Conservation (phyloP, 2,797 vertebrate genomes). For the Amblyopsis hoosieri region DNA sequence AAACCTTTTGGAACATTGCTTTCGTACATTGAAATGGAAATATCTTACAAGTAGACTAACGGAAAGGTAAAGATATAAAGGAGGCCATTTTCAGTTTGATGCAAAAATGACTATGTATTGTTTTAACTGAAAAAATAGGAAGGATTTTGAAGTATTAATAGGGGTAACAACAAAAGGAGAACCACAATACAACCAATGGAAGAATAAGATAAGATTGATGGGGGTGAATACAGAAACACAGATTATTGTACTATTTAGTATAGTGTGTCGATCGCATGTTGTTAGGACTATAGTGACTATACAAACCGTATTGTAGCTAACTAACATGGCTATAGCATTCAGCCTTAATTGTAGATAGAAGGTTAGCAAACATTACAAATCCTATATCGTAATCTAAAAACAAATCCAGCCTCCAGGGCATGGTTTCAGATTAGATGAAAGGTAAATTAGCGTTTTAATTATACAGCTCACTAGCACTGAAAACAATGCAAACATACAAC, state of each 20-base stretch:
- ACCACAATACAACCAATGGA: not conserved
- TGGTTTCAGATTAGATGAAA: slow-evolving; percentile 3
- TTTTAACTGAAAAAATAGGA: not conserved
- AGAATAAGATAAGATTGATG: not conserved
- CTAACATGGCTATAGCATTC: slow-evolving; percentile 1
- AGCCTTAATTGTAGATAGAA: not conserved
- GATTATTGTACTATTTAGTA: too few relatives aligned
- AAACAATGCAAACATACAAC: slow-evolving; percentile 34
- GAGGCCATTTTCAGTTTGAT: too few relatives aligned
- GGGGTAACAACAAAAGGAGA: not conserved
- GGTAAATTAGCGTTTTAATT: not conserved
- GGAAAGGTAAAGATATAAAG: slow-evolving; percentile 7
- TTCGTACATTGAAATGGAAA: slow-evolving; percentile 11
- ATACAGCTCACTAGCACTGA: not conserved
- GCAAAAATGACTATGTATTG: too few relatives aligned
- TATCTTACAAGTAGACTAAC: slow-evolving; percentile 5
- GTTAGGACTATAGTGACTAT: not conserved
- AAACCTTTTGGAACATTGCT: slow-evolving; percentile 20
- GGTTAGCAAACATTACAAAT: slow-evolving; percentile 1
- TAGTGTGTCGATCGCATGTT: slow-evolving; percentile 1
- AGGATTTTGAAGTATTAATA: not conserved
- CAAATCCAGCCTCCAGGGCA: not conserved
- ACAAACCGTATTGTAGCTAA: too few relatives aligned
- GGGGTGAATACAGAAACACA: not conserved
- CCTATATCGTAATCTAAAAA: not conserved